Percentiles rank a stretch among this genome's conserved stretches.
These are phyloP conservation scores for Sinopyrophorus schimmeli DNA, from an alignment of 2,888 invertebrate species.

Conservation along the genomic window DNA sequence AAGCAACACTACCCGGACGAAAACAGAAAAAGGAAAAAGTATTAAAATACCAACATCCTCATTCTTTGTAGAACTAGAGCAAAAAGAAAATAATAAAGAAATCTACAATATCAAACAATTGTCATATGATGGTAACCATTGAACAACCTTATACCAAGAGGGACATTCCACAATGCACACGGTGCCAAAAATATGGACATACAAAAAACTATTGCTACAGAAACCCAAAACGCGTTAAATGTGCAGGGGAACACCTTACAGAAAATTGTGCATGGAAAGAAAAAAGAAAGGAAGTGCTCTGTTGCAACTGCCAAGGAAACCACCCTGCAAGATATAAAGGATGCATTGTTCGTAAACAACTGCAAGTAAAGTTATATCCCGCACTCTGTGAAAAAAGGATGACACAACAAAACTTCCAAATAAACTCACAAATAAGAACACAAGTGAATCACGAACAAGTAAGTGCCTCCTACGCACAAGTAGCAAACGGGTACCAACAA, in stretches of 20 bases:
- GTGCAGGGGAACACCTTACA: conserved; percentile 6
- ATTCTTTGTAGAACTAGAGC: conserved; percentile 11
- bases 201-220: too few relatives aligned
- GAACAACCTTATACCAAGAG: conserved; percentile 6
- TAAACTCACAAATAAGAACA: too few relatives aligned
- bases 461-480: too few relatives aligned
- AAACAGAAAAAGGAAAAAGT: conserved; percentile 3
- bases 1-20: not conserved
- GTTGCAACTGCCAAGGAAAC: not conserved
- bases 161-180: conserved; percentile 1
- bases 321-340: conserved; percentile 13
- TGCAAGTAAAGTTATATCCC: not conserved
- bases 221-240: not conserved
- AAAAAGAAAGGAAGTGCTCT: not conserved
- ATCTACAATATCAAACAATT: conserved; percentile 11
- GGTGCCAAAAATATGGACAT: too few relatives aligned
- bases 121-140: conserved; percentile 5
- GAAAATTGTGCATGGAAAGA: conserved; percentile 2
- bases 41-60: conserved; percentile 11
- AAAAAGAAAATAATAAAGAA: conserved; percentile 9
- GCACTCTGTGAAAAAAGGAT: conserved; percentile 12
- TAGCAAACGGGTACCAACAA: too few relatives aligned
- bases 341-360: conserved; percentile 3
- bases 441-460: too few relatives aligned
- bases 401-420: too few relatives aligned